Percentiles rank a stretch among this genome's conserved stretches.
These are phyloP conservation scores for Poeciliopsis occidentalis DNA, from an alignment of 2,113 vertebrate species.

Conservation along the genomic window DNA sequence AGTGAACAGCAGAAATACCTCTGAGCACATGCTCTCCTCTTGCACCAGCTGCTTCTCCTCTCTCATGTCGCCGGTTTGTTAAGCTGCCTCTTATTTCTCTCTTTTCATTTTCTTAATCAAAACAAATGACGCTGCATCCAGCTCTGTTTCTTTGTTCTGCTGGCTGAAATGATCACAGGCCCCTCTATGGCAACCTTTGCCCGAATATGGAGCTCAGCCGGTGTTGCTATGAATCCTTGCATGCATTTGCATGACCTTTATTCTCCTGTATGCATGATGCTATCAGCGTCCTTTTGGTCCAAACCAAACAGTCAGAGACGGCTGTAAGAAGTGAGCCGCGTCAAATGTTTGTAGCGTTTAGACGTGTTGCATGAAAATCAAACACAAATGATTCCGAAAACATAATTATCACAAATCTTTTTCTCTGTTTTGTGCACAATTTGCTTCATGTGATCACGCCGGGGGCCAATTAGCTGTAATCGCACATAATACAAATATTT, in stretches of 20 bases:
- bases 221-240: constrained; percentile 33
- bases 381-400: neutral
- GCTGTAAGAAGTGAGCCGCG: neutral
- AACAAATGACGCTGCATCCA: constrained; percentile 56
- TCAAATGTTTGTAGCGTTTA: neutral
- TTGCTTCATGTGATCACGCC: neutral
- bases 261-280: constrained; percentile 32
- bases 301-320: neutral
- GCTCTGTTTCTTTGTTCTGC: constrained; percentile 20
- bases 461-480: neutral
- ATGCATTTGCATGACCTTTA: constrained; percentile 45
- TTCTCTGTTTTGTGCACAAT: constrained; percentile 9
- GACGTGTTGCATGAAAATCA: constrained; percentile 44
- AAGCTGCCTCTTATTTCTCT: neutral
- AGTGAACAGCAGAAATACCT: neutral
- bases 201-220: constrained; percentile 19
- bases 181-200: constrained; percentile 69
- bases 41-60: neutral
- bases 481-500: neutral
- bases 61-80: neutral
- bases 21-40: constrained; percentile 11
- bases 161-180: constrained; percentile 50
- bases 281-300: constrained; percentile 5
- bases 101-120: constrained; percentile 20
- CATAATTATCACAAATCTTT: neutral